Evolutionary conservation across 2,888 invertebrate species (phyloP), one percentile per base, ranked within the genome.

Genomic region (Hirtodrosophila confusa): DNA sequence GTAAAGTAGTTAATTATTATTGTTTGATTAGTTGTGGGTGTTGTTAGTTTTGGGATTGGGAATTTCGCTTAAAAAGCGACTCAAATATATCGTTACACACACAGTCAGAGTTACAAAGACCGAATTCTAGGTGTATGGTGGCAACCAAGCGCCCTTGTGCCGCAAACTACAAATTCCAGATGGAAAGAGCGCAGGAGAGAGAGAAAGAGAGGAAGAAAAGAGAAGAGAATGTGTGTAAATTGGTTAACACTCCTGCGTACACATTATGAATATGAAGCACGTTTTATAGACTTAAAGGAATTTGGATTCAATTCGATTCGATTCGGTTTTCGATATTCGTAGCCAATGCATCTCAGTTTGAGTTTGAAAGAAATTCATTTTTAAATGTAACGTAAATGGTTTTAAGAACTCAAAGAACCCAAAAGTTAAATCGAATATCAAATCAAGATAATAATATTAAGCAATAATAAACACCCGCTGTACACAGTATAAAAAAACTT

Each of bases 61-160:
- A 67, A 71, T 66, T 85, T 89, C 73, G 86, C 82, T 89, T 89
- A 88, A 90, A 90, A 75, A 90, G 90, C 88, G 90, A 90, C 54
- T 89, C 85, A 90, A 90, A 90, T 79, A 90, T 83, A 88, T 89
- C 88, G 76, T 86, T 90, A 90, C 90, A 90, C 90, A 90, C 90
- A 89, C 90, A 90, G 88, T 90, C 90, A 75, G 90, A 89, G 80
- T 89, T 90, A 88, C 90, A 90, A 78, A 89, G 90, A 89, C 90
- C 91, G 83, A 90, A 90, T 89, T 90, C 90, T 83, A 91, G 90
- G 80, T 89, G 90, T 70, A 90, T 90, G 74, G 90, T 90, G 77
- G 90, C 91, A 75, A 90, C 86, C 86, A 90, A 87, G 77, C 90
- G 89, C 79, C 90, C 91, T 82, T 90, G 90, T 71, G 88, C 82